Percentiles rank a stretch among this genome's conserved stretches.
Evolutionary conservation across 2,797 vertebrate genomes (phyloP).

Genomic region (Buphagus erythrorhynchus): DNA sequence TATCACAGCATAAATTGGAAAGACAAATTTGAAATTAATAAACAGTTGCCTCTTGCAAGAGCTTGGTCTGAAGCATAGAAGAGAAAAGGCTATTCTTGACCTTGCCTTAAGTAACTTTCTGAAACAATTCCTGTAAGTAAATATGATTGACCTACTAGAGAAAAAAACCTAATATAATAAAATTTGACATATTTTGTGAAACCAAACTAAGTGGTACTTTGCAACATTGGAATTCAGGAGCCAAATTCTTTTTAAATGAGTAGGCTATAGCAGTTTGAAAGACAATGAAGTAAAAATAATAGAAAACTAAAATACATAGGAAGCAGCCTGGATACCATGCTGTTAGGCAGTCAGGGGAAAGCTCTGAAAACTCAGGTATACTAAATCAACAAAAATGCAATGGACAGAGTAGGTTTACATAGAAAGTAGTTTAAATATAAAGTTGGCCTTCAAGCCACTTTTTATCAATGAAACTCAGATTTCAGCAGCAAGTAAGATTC

Average conservation of each 20-base stretch:
- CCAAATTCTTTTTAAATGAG: neutral
- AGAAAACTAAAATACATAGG: neutral
- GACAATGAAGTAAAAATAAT: neutral
- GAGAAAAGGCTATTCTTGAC: slow-evolving; percentile 22
- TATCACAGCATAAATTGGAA: slow-evolving; percentile 14
- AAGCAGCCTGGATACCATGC: neutral
- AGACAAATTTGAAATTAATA: slow-evolving; percentile 30
- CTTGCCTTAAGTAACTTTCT: slow-evolving; percentile 42
- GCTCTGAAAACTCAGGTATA: neutral
- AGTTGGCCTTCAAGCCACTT: neutral
- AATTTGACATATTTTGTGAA: slow-evolving; percentile 7
- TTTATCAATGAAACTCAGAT: neutral
- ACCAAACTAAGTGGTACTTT: neutral
- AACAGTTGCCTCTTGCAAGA: slow-evolving; percentile 19
- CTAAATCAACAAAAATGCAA: neutral
- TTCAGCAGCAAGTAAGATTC: neutral
- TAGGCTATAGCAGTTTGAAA: neutral
- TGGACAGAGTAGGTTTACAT: neutral
- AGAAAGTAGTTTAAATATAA: neutral
- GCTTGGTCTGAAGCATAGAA: neutral
- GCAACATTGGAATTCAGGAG: neutral
- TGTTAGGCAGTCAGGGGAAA: neutral
- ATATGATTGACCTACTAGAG: neutral
- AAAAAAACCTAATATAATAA: neutral
- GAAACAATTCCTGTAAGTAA: slow-evolving; percentile 29